These are phyloP conservation scores for Antennarius striatus DNA, from an alignment of 2,113 vertebrate genomes.

Conservation along the genomic window DNA sequence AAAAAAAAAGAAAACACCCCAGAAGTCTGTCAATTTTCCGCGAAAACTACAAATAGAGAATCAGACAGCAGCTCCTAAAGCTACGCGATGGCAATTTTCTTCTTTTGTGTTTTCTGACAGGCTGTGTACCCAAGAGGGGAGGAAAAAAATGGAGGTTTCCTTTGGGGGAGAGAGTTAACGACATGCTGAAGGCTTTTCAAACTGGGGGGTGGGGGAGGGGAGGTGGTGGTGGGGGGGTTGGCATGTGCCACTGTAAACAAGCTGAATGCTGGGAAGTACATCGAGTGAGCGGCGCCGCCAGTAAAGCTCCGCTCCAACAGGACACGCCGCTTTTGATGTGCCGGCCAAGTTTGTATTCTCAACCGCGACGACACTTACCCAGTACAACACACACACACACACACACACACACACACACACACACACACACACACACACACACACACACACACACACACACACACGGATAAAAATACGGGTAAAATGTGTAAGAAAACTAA, in stretches of 20 bases:
- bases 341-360: conserved; percentile 48
- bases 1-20: neutral
- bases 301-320: conserved; percentile 46
- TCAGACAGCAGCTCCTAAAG: conserved; percentile 57
- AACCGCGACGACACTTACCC: conserved; percentile 36
- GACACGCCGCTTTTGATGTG: conserved; percentile 50
- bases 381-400: conserved; percentile 14
- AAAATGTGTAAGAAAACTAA: too few species aligned
- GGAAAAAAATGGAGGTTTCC: conserved; percentile 46
- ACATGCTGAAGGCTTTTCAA: conserved; percentile 69
- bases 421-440: too few species aligned
- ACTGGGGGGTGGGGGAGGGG: conserved; percentile 25
- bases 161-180: conserved; percentile 65
- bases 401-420: conserved; percentile 5
- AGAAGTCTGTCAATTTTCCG: conserved; percentile 55
- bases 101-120: conserved; percentile 67
- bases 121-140: conserved; percentile 39
- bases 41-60: conserved; percentile 37
- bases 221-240: conserved; percentile 48
- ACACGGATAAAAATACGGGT: neutral
- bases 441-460: neutral
- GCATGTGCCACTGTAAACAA: conserved; percentile 72
- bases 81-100: conserved; percentile 62
- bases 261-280: conserved; percentile 61
- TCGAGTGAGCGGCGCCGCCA: conserved; percentile 48